phyloP scores from a whole-genome alignment of 2,888 invertebrate genomes.

The Eulithis testata region DNA sequence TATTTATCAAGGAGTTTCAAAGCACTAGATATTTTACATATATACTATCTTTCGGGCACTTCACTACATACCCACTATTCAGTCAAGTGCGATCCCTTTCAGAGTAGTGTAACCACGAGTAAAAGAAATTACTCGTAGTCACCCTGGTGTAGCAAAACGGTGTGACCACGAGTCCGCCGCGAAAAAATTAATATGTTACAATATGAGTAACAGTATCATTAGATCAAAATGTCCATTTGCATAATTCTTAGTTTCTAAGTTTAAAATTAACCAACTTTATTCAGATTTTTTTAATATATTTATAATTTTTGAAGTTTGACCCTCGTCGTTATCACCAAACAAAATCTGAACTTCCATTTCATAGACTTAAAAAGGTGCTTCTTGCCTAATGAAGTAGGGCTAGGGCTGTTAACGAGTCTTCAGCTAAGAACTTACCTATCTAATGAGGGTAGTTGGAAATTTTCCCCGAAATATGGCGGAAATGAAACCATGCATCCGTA shows the following conservation, averaged over 20 bases:
- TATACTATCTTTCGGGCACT: too few relatives aligned
- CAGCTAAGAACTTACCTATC: slow-evolving; percentile 24
- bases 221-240: too few relatives aligned
- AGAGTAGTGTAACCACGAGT: too few relatives aligned
- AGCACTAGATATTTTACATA: too few relatives aligned
- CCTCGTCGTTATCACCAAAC: slow-evolving; percentile 23
- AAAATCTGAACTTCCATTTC: slow-evolving; percentile 42
- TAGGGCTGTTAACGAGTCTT: slow-evolving; percentile 43
- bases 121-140: too few relatives aligned
- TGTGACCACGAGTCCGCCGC: too few relatives aligned
- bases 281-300: slow-evolving; percentile 6
- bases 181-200: too few relatives aligned
- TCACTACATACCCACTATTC: too few relatives aligned
- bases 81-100: too few relatives aligned
- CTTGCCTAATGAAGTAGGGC: slow-evolving; percentile 40
- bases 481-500: slow-evolving; percentile 5
- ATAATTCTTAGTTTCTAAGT: neutral
- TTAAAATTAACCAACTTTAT: neutral
- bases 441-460: slow-evolving; percentile 36
- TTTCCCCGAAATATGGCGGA: slow-evolving; percentile 17
- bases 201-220: too few relatives aligned
- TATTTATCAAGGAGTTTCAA: too few relatives aligned
- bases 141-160: too few relatives aligned
- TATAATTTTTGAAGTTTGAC: neutral
- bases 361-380: slow-evolving; percentile 37